Evolutionary conservation across 2,797 vertebrate genomes (phyloP), one percentile per base, ranked within the genome.

Genomic region (Chloroceryle amazona): DNA sequence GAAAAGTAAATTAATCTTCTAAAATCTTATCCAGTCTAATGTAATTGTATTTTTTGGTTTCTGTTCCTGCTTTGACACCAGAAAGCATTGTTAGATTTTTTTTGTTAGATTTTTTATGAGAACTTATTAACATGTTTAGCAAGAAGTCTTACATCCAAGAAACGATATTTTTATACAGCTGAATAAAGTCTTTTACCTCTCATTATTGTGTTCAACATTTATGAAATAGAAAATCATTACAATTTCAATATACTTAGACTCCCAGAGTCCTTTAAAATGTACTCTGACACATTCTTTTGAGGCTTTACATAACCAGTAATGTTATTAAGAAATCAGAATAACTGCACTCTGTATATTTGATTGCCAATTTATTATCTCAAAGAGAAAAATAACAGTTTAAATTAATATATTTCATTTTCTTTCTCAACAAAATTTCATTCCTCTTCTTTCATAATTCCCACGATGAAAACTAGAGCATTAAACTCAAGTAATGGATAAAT

Each of bases 241-340:
- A 82, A 74, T 94, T 63, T 70, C 55, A 86, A 81, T 52, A 81
- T n/a, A 46, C 29, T 67, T 65, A 22, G 44, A 63, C 73, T 93
- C 21, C 14, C 20, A 70, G 29, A 65, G 5, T 54, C 23, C 35
- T 96, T 58, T 78, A 67, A 21, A 74, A 83, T 67, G 42, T 20
- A 22, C 1, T 82, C 22, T 74, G 71, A 51, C 20, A 87, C 35
- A 66, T 60, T 70, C 25, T 92, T 75, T 86, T 72, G 28, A 74
- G 51, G 37, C 3, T 68, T 63, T 70, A 68, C 10, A 71, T 78
- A 84, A 41, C 19, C 23, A 41, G 31, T 57, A 37, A 37, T 17
- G 2, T 82, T 91, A 78, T 85, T 94, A 92, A 88, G 51, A 81
- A 88, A 82, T 79, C 72, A 86, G 44, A 83, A 78, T 80, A 85